Base-by-base conservation (phyloP, 1,140 invertebrate species). In the Hermetia illucens region DNA sequence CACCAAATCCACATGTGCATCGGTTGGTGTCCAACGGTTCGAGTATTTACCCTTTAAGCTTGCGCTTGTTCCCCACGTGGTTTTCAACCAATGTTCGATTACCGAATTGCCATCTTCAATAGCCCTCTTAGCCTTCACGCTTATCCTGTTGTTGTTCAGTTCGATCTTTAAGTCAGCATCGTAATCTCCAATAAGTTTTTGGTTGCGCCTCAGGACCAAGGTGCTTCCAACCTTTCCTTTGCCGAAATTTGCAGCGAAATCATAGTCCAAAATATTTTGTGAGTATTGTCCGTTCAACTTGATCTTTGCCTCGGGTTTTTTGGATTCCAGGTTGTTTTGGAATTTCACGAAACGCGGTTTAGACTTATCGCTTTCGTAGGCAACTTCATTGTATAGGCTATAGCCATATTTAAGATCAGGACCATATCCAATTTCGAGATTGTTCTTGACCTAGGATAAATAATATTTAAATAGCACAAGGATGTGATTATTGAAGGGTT, bases 361-460 rank as follows among this genome's bases (percentile, higher is more conserved):
- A 18, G 72, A 58, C 20, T 66, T 62, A 12, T 62, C 63, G 5
- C 17, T 15, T 24, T 31, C 15, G 10, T 20, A n/a, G n/a, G n/a
- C 21, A 18, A 12, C 33, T 24, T 33, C 30, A 18, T 32, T 4
- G 8, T 21, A 16, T 12, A 72, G 69, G n/a, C n/a, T n/a, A n/a
- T n/a, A n/a, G n/a, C n/a, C n/a, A n/a, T 70, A 71, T 9, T 68
- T 66, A 5, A 71, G 59, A 52, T 80, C 75, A 1, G 61, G 49
- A 6, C 77, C 76, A 48, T 80, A 75, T 16, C 69, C 57, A 4
- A 82, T 43, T 10, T 70, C 58, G 2, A 80, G 46, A 30, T 66
- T 61, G 24, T 69, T 72, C 25, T 69, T 64, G 21, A 58, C 39
- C 63, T 68, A 41, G 42, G 34, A 45, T 42, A 35, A 19, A 36